These are phyloP conservation scores for Cirrhinus molitorella DNA, from an alignment of 2,797 vertebrate genomes.

Conservation along the genomic window DNA sequence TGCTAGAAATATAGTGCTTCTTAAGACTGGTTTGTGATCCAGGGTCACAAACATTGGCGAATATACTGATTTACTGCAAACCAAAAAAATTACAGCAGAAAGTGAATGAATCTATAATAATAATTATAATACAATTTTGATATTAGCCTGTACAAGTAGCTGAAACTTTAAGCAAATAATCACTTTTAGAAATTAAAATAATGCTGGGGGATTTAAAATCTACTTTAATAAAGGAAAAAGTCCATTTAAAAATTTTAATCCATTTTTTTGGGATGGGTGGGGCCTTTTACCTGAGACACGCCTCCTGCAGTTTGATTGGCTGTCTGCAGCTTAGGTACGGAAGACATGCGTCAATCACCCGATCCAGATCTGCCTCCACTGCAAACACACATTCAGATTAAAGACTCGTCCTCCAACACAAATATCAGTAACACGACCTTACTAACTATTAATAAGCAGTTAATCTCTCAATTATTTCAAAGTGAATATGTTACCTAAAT, in stretches of 20 bases:
- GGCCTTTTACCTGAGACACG: constrained; percentile 86
- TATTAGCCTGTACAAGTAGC: neutral
- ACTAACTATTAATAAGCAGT: too few relatives aligned
- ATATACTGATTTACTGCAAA: neutral
- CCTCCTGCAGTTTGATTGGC: constrained; percentile 89
- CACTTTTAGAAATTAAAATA: neutral
- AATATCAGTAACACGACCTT: too few relatives aligned
- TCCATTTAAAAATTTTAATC: neutral
- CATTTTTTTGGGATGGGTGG: neutral
- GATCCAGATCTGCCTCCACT: constrained; percentile 90
- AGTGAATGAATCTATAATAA: neutral
- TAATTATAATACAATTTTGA: neutral
- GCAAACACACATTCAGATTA: constrained; percentile 67
- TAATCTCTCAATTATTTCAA: too few relatives aligned
- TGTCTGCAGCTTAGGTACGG: constrained; percentile 92
- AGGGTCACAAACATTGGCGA: neutral
- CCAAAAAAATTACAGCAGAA: neutral
- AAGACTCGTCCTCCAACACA: constrained; percentile 3
- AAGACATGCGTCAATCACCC: constrained; percentile 86
- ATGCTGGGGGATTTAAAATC: neutral
- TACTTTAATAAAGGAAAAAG: neutral
- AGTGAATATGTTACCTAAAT: too few relatives aligned
- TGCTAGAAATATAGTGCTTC: too few relatives aligned
- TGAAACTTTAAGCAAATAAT: neutral
- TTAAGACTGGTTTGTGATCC: too few relatives aligned